Base-by-base conservation (phyloP, 2,797 vertebrate species). In the Cuculus canorus region DNA sequence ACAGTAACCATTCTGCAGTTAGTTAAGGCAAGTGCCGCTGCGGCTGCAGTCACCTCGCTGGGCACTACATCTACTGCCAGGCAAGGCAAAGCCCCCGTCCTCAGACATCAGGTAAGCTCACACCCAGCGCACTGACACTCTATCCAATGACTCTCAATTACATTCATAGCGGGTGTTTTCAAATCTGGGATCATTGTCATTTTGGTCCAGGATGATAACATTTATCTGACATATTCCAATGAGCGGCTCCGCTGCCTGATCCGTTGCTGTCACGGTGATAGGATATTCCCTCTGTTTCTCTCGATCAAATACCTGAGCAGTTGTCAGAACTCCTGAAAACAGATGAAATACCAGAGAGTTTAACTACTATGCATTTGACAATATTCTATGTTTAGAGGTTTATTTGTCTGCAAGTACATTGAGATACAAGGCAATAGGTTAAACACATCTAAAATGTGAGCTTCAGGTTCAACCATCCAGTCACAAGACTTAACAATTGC, bases 141-240 rank as follows among this genome's bases (percentile, higher is more conserved):
- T 94, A 95, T 88, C 93, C 88, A 95, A 81, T 87, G 91, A 96
- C 72, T 92, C 56, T 72, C 71, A 97, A 98, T 99, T 97, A 99
- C 99, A 98, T 96, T 99, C 99, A 84, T 99, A 99, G 95, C 93
- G 98, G 57, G 98, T 97, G 97, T 99, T 99, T 98, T 99, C 99
- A 97, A 99, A 99, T 97, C 98, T 98, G 25, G 99, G 99, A 93
- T 98, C 98, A 97, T 99, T 99, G 97, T 99, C 99, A 39, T 99
- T 99, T 97, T 99, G 98, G 94, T 99, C 99, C 97, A 98, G 97
- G 84, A 99, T 98, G 92, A 98, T 95, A 92, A 99, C 96, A 97
- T 98, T 99, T 78, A 99, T 98, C 95, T 99, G 99, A 94, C 99
- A 99, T 92, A 99, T 98, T 79, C 99, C 98, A 85, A 98, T 98